Evolutionary conservation across 2,888 invertebrate genomes (phyloP).

Genomic region (Neoitamus cyanurus): DNA sequence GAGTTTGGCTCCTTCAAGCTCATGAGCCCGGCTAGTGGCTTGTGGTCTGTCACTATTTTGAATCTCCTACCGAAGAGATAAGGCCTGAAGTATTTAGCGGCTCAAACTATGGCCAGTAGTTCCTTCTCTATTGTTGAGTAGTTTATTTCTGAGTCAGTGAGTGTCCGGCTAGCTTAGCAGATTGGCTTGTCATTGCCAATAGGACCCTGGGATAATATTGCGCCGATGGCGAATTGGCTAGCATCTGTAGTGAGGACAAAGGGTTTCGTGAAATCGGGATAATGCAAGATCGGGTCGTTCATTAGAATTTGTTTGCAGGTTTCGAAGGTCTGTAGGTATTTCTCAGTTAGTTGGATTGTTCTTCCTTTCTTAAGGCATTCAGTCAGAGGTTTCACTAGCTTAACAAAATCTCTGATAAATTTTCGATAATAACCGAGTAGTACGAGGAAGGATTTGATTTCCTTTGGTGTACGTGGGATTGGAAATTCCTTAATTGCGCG

Average conservation of each 20-base stretch:
- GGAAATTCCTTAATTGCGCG: background rate
- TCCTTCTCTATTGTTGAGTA: conserved; percentile 56
- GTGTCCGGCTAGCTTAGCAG: conserved; percentile 55
- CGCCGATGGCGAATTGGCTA: conserved; percentile 54
- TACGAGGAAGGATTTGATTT: conserved; percentile 52
- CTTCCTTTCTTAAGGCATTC: conserved; percentile 30
- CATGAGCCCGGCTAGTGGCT: no score
- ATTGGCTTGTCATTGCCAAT: conserved; percentile 53
- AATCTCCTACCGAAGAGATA: conserved; percentile 57
- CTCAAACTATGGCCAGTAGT: conserved; percentile 55
- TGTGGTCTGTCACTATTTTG: conserved; percentile 57
- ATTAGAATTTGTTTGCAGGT: conserved; percentile 38
- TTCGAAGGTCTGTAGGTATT: conserved; percentile 33
- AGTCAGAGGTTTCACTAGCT: conserved; percentile 51
- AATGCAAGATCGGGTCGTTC: conserved; percentile 51
- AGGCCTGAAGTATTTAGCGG: conserved; percentile 55
- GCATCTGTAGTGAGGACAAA: no score
- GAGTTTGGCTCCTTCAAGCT: conserved; percentile 4
- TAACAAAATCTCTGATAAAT: conserved; percentile 51
- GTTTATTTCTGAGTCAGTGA: conserved; percentile 54
- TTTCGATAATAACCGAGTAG: conserved; percentile 31
- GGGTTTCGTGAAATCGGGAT: background rate
- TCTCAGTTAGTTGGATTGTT: conserved; percentile 1
- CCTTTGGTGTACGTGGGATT: conserved; percentile 47
- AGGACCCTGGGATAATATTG: conserved; percentile 55